Conservation (phyloP, 2,888 invertebrate species). For the Merodon equestris region DNA sequence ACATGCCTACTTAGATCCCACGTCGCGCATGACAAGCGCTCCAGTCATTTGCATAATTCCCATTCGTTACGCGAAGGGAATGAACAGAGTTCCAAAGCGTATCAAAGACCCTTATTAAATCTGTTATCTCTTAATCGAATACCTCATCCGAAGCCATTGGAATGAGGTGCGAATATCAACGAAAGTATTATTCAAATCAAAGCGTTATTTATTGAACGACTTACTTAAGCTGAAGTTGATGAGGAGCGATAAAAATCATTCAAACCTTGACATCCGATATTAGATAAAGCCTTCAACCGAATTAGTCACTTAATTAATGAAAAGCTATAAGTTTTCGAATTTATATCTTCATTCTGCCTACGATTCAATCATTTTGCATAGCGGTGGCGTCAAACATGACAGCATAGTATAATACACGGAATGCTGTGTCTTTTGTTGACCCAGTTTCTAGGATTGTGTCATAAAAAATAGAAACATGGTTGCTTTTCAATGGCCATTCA, state of each 20-base stretch:
- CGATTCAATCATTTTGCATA: neutral
- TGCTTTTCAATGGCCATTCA: slow-evolving; percentile 1
- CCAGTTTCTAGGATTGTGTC: too few species aligned
- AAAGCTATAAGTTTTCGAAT: slow-evolving; percentile 9
- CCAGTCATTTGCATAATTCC: slow-evolving; percentile 50
- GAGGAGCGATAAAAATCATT: slow-evolving; percentile 33
- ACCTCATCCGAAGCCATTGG: slow-evolving; percentile 20
- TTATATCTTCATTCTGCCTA: slow-evolving; percentile 15
- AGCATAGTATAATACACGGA: neutral
- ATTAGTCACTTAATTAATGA: slow-evolving; percentile 25
- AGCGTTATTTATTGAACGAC: slow-evolving; percentile 52
- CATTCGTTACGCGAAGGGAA: slow-evolving; percentile 15
- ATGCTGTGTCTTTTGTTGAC: slow-evolving; percentile 2
- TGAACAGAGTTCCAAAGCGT: slow-evolving; percentile 5
- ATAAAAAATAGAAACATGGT: neutral
- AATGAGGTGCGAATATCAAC: slow-evolving; percentile 60
- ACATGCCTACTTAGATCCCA: neutral
- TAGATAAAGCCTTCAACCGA: slow-evolving; percentile 31
- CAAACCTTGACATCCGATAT: slow-evolving; percentile 31
- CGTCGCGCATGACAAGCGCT: too few species aligned
- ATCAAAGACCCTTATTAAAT: neutral
- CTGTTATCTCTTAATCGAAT: slow-evolving; percentile 5
- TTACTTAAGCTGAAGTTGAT: slow-evolving; percentile 26
- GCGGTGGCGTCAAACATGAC: slow-evolving; percentile 5
- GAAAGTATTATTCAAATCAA: slow-evolving; percentile 57